Percentiles rank a stretch among this genome's conserved stretches.
Evolutionary conservation across 2,888 invertebrate species (phyloP).

Genomic region (Dastarcus helophoroides): DNA sequence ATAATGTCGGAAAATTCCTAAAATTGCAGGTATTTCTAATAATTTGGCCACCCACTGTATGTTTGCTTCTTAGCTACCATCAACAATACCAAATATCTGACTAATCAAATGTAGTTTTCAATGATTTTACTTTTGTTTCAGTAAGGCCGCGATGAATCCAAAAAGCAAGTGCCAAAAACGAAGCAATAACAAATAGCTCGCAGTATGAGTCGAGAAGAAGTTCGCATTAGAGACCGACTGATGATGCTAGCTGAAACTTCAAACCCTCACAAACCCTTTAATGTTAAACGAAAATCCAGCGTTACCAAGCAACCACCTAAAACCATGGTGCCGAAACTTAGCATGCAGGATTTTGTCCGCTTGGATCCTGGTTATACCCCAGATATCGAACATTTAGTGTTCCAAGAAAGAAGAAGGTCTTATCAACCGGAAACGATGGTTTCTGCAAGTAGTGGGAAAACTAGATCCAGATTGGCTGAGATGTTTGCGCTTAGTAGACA

Average conservation of each 20-base stretch:
- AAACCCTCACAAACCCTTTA: conserved; percentile 31
- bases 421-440: conserved; percentile 37
- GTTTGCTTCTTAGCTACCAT: too few relatives aligned
- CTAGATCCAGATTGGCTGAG: conserved; percentile 41
- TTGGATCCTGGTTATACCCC: conserved; percentile 41
- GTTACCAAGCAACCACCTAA: conserved; percentile 34
- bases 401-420: conserved; percentile 38
- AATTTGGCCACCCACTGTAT: too few relatives aligned
- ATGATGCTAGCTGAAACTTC: conserved; percentile 41
- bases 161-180: too few relatives aligned
- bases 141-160: too few relatives aligned
- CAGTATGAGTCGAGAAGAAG: conserved; percentile 39
- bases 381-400: conserved; percentile 47
- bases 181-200: too few relatives aligned
- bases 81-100: too few relatives aligned
- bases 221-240: conserved; percentile 40
- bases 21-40: too few relatives aligned
- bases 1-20: too few relatives aligned
- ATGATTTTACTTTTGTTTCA: too few relatives aligned
- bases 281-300: conserved; percentile 32
- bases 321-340: conserved; percentile 26
- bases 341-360: conserved; percentile 35
- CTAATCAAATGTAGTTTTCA: too few relatives aligned
- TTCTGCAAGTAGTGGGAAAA: conserved; percentile 26
- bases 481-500: conserved; percentile 41